A percentile compares a stretch with the other conserved stretches of the same genome.
phyloP scores from a whole-genome alignment of 1,140 invertebrate species.

The Lasioglossum albipes region DNA sequence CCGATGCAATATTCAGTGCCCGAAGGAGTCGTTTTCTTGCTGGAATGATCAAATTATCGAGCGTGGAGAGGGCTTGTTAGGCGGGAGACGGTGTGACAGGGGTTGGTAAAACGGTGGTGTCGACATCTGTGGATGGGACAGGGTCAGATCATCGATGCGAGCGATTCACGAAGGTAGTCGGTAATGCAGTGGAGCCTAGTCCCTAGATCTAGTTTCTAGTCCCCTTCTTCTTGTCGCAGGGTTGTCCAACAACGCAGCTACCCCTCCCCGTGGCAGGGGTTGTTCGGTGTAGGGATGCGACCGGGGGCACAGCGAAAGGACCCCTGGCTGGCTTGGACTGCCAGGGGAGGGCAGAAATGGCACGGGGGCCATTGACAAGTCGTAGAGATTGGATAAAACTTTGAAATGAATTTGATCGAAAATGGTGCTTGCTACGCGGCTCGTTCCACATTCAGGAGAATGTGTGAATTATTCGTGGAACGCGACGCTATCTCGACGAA shows the following conservation, averaged over 20 bases:
- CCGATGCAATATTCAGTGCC: background rate
- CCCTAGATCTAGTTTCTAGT: slow-evolving; percentile 51
- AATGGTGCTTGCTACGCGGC: background rate
- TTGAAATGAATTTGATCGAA: slow-evolving; percentile 20
- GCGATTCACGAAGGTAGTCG: slow-evolving; percentile 65
- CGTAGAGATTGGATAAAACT: slow-evolving; percentile 16
- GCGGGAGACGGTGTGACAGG: slow-evolving; percentile 40
- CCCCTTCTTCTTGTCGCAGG: slow-evolving; percentile 43
- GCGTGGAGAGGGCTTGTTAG: slow-evolving; percentile 40
- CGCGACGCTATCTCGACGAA: background rate
- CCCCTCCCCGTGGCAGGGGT: slow-evolving; percentile 13
- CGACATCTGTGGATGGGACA: slow-evolving; percentile 69
- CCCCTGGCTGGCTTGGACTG: background rate
- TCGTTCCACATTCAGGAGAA: background rate
- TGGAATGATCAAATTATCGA: slow-evolving; percentile 26
- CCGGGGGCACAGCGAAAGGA: slow-evolving; percentile 17
- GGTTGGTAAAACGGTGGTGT: slow-evolving; percentile 65
- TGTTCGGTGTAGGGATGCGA: slow-evolving; percentile 30
- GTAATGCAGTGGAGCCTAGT: slow-evolving; percentile 70
- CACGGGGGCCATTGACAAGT: slow-evolving; percentile 24
- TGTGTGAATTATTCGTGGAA: background rate
- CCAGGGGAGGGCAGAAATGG: slow-evolving; percentile 15
- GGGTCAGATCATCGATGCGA: slow-evolving; percentile 35
- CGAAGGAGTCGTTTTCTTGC: background rate
- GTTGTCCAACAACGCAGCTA: slow-evolving; percentile 62